Evolutionary conservation across 2,113 vertebrate genomes (phyloP).

Genomic region (Campylorhamphus procurvoides): DNA sequence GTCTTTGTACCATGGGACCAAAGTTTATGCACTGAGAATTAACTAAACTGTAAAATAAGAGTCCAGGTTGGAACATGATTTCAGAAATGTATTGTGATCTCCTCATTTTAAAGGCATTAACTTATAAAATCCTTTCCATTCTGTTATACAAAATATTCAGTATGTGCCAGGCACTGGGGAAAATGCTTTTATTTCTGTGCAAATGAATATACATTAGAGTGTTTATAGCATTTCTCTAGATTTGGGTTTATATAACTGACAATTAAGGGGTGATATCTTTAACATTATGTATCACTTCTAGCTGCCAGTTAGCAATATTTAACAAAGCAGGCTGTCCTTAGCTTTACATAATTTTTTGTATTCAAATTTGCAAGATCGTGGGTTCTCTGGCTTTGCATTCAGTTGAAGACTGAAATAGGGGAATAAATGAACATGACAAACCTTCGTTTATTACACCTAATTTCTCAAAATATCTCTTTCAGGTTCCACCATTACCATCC

Average conservation of each 20-base stretch:
- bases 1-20: neutral
- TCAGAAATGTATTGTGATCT: neutral
- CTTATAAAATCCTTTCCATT: neutral
- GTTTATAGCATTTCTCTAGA: neutral
- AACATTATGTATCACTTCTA: neutral
- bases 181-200: neutral
- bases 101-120: neutral
- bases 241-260: neutral
- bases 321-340: neutral
- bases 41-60: neutral
- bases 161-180: neutral
- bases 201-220: constrained; percentile 1
- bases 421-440: neutral
- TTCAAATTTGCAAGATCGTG: neutral
- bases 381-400: neutral
- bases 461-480: neutral
- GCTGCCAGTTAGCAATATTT: neutral
- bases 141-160: neutral
- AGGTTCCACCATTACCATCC: neutral
- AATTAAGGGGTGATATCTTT: neutral
- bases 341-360: neutral
- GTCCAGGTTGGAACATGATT: neutral
- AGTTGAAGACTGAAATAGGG: neutral
- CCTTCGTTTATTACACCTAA: neutral
- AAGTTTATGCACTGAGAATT: neutral